Conservation (phyloP, 2,888 invertebrate species). For the Polymixis flavicincta region DNA sequence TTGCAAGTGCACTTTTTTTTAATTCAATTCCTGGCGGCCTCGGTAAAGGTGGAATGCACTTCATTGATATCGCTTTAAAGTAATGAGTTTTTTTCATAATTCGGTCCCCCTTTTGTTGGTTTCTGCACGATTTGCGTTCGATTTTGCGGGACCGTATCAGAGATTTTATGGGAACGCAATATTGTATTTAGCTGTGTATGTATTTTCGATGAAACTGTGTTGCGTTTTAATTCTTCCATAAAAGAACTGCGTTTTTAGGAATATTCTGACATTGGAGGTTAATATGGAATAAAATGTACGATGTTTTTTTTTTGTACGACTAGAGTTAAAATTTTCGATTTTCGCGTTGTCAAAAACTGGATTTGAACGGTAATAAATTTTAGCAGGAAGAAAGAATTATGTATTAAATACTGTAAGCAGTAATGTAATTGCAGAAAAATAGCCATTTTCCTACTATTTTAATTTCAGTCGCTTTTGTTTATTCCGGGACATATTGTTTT, state of each 20-base stretch:
- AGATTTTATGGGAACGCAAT: conserved; percentile 42
- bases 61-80: conserved; percentile 88
- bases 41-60: conserved; percentile 88
- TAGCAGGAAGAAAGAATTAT: neutral
- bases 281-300: neutral
- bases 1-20: conserved; percentile 89
- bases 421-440: neutral
- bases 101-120: conserved; percentile 61
- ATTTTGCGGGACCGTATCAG: conserved; percentile 27
- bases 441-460: conserved; percentile 8
- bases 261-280: neutral
- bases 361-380: neutral
- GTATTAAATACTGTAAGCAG: neutral
- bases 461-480: conserved; percentile 58
- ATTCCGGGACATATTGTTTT: conserved; percentile 54
- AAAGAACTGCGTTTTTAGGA: too few relatives aligned
- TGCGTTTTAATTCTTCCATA: neutral
- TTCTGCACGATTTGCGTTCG: conserved; percentile 51
- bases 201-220: neutral
- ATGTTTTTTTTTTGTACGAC: neutral
- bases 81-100: conserved; percentile 80
- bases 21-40: conserved; percentile 89
- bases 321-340: neutral
- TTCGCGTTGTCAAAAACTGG: neutral
- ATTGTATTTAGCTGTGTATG: neutral